Evolutionary conservation across 2,888 invertebrate species (phyloP).

Genomic region (Halictus quadricinctus): DNA sequence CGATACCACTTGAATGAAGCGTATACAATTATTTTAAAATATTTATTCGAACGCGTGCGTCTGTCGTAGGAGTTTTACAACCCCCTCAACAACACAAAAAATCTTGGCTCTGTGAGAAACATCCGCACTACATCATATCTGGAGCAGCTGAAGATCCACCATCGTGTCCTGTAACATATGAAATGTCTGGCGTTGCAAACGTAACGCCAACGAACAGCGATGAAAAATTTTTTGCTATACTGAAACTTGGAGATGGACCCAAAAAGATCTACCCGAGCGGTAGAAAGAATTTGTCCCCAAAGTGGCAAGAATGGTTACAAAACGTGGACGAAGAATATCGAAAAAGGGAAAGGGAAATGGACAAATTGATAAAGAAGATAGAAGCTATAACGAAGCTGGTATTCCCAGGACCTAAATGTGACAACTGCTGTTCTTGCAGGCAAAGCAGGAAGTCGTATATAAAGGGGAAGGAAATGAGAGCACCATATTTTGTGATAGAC

Average conservation of each 20-base stretch:
- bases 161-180: slow-evolving; percentile 66
- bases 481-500: slow-evolving; percentile 72
- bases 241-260: slow-evolving; percentile 58
- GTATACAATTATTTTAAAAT: neutral
- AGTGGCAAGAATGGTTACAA: slow-evolving; percentile 76
- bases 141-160: slow-evolving; percentile 64
- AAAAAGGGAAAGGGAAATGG: slow-evolving; percentile 69
- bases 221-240: slow-evolving; percentile 70
- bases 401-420: slow-evolving; percentile 70
- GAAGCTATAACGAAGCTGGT: slow-evolving; percentile 68
- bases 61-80: slow-evolving; percentile 45
- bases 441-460: slow-evolving; percentile 72
- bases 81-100: slow-evolving; percentile 55
- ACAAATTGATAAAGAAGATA: slow-evolving; percentile 71
- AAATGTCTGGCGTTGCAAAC: slow-evolving; percentile 67
- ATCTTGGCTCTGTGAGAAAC: slow-evolving; percentile 67
- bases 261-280: slow-evolving; percentile 71
- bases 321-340: slow-evolving; percentile 73
- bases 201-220: slow-evolving; percentile 72
- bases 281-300: slow-evolving; percentile 74
- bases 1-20: neutral
- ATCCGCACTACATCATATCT: slow-evolving; percentile 66
- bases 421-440: slow-evolving; percentile 76
- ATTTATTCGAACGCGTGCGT: neutral
- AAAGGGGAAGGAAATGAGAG: slow-evolving; percentile 68